Percentiles rank a stretch among this genome's conserved stretches.
These are phyloP conservation scores for Colletes gigas DNA, from an alignment of 1,140 invertebrate genomes.

Conservation along the genomic window DNA sequence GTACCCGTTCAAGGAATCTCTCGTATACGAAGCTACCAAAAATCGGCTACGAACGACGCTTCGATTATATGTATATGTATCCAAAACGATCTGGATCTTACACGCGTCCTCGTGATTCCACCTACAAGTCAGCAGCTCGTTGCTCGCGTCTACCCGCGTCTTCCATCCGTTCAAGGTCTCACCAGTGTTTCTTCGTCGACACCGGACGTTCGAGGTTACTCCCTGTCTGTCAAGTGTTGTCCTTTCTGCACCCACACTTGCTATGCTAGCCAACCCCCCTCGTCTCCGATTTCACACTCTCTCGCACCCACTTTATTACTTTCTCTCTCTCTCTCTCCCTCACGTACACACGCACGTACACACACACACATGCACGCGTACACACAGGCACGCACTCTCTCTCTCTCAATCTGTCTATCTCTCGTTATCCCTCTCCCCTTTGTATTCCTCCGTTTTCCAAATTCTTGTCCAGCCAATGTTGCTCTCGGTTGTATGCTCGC, in stretches of 20 bases:
- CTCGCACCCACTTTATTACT: not conserved
- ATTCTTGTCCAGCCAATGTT: not conserved
- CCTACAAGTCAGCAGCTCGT: no score
- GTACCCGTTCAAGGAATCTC: no score
- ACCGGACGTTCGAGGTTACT: not conserved
- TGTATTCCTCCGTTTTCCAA: not conserved
- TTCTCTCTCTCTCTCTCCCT: not conserved
- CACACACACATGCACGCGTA: not conserved
- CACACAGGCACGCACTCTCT: not conserved
- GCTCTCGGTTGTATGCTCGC: no score
- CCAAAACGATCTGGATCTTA: not conserved
- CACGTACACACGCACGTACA: not conserved
- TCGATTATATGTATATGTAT: no score
- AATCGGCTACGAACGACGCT: no score
- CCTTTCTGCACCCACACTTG: conserved; percentile 31
- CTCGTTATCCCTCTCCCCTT: not conserved
- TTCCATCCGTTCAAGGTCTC: conserved; percentile 6
- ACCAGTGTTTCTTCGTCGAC: conserved; percentile 16
- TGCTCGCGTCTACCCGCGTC: conserved; percentile 12
- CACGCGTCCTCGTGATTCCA: not conserved
- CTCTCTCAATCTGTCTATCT: conserved; percentile 24
- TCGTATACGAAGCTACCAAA: no score
- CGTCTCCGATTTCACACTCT: not conserved
- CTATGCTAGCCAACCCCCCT: not conserved
- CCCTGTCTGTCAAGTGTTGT: not conserved